phyloP scores from a whole-genome alignment of 2,797 vertebrate genomes.

The Rhincodon typus region DNA sequence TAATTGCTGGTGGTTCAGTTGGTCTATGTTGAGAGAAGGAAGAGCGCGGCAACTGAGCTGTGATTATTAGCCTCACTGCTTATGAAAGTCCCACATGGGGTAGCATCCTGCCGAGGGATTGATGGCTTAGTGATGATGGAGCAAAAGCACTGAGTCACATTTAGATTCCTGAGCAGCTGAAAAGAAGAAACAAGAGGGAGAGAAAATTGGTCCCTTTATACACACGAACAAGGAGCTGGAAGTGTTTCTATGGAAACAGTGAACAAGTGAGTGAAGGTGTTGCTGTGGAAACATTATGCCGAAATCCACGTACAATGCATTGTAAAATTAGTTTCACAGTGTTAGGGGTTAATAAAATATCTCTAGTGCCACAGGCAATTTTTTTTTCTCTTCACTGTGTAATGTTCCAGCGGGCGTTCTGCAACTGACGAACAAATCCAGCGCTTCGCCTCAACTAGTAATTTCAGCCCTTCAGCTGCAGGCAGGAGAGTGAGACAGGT shows the following conservation, averaged over 20 bases:
- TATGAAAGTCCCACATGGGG: not conserved
- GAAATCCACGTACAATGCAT: not conserved
- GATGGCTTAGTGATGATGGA: not conserved
- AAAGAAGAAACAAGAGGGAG: no score
- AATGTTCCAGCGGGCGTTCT: constrained; percentile 24
- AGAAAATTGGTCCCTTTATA: not conserved
- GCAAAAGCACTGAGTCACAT: not conserved
- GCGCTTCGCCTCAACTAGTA: not conserved
- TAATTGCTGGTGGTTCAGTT: not conserved
- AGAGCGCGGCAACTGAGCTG: not conserved
- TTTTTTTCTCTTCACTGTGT: not conserved
- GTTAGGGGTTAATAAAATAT: not conserved
- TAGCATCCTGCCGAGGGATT: not conserved
- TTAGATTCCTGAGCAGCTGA: not conserved
- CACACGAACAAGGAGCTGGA: not conserved
- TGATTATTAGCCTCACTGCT: not conserved
- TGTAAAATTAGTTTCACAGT: not conserved
- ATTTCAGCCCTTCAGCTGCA: constrained; percentile 30
- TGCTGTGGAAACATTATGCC: not conserved
- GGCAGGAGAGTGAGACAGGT: constrained; percentile 13
- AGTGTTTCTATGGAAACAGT: constrained; percentile 19
- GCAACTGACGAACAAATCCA: not conserved
- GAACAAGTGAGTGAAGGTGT: constrained; percentile 24
- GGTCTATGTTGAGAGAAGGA: not conserved
- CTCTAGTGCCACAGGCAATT: not conserved